Conservation (phyloP, 2,797 vertebrate species). For the Pteronotus mesoamericanus region DNA sequence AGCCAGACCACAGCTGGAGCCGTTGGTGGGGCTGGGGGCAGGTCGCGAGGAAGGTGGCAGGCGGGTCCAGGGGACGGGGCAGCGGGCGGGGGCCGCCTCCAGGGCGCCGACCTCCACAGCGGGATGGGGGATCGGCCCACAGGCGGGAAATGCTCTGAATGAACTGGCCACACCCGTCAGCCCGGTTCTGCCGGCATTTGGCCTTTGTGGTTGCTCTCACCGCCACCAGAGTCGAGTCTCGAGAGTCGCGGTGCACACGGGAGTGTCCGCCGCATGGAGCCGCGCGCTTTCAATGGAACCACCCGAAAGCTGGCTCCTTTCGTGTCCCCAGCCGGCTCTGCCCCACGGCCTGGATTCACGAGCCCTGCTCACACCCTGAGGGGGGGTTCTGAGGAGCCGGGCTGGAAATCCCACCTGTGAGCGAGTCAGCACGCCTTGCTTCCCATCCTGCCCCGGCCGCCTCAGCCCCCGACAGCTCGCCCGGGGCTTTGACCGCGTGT, state of each 20-base stretch:
- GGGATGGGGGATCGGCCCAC: no score
- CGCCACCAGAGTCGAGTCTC: no score
- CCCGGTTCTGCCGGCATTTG: not conserved
- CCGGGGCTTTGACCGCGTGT: not conserved
- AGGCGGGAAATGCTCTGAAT: not conserved
- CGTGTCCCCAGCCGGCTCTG: not conserved
- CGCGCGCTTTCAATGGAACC: not conserved
- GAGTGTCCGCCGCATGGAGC: not conserved
- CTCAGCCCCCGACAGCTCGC: no score
- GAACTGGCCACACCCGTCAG: no score
- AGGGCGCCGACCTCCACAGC: not conserved
- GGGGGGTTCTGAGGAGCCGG: not conserved
- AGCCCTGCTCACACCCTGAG: not conserved
- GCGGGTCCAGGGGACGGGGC: not conserved
- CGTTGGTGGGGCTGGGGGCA: not conserved
- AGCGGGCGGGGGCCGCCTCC: not conserved
- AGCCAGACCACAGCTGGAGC: not conserved
- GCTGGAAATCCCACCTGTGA: not conserved
- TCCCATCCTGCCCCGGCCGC: not conserved
- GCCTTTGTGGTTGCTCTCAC: not conserved
- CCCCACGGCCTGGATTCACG: not conserved
- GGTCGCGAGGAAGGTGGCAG: not conserved
- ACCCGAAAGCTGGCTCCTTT: not conserved
- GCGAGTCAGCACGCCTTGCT: not conserved
- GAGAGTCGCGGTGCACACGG: not conserved